Conservation (phyloP, 2,113 vertebrate species). For the Halcyon malimbica region DNA sequence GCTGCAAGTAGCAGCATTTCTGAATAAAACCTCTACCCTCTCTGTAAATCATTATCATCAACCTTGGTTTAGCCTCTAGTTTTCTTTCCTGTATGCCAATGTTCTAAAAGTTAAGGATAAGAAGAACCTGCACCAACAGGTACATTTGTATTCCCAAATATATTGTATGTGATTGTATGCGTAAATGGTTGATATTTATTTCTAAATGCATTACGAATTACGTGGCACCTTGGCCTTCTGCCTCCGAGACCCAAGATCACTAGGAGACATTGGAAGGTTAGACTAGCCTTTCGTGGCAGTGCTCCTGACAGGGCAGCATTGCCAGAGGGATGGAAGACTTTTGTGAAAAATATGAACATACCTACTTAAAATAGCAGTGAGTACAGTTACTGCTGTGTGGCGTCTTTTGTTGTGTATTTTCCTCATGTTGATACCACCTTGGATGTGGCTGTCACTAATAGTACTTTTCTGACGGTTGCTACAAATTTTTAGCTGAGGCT, state of each 20-base stretch:
- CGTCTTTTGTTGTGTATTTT: background rate
- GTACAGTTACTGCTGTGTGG: background rate
- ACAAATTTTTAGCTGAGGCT: background rate
- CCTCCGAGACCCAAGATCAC: background rate
- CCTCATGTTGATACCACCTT: accelerated
- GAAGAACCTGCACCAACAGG: background rate
- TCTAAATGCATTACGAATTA: background rate
- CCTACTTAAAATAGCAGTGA: background rate
- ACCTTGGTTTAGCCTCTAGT: background rate
- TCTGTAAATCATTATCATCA: background rate
- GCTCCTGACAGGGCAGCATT: background rate
- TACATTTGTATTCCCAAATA: background rate
- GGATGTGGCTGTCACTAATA: background rate
- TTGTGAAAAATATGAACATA: background rate
- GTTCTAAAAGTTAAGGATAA: background rate
- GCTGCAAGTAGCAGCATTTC: background rate
- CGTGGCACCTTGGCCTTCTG: background rate
- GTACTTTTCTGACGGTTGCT: background rate
- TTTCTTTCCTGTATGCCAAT: background rate
- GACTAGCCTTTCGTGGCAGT: background rate
- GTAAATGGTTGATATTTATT: background rate
- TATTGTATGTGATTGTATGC: background rate
- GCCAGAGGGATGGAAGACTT: background rate
- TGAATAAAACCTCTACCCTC: background rate
- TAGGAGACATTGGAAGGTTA: background rate